A percentile compares a stretch with the other conserved stretches of the same genome.
Evolutionary conservation across 1,140 invertebrate species (phyloP).

Genomic region (Drosophila busckii): DNA sequence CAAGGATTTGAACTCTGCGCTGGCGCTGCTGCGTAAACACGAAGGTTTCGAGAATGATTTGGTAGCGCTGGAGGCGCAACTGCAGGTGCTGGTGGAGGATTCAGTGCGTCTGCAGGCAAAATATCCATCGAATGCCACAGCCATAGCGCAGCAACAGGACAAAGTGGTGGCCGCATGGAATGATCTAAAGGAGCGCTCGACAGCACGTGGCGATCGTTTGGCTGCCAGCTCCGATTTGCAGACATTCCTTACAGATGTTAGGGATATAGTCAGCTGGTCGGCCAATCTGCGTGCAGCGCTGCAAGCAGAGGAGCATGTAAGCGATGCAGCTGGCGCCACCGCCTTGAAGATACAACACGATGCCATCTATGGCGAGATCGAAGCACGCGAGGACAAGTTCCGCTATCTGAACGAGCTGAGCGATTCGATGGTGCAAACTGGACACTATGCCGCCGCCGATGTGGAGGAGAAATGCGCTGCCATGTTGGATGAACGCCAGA

Average conservation of each 20-base stretch:
- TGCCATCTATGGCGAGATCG: conserved; percentile 95
- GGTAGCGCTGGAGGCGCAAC: conserved; percentile 94
- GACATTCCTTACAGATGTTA: conserved; percentile 89
- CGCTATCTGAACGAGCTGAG: conserved; percentile 88
- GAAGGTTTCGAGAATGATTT: conserved; percentile 97
- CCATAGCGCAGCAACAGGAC: conserved; percentile 91
- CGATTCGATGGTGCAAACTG: conserved; percentile 89
- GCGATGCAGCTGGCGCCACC: conserved; percentile 93
- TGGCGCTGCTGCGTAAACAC: conserved; percentile 90
- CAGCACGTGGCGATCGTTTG: conserved; percentile 88
- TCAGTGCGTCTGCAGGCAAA: conserved; percentile 90
- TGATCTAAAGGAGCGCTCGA: conserved; percentile 89
- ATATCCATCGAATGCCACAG: conserved; percentile 96
- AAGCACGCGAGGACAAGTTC: conserved; percentile 94
- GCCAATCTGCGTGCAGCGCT: conserved; percentile 88
- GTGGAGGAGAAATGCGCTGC: conserved; percentile 89
- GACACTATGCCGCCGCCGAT: conserved; percentile 90
- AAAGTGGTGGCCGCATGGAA: conserved; percentile 93
- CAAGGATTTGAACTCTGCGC: conserved; percentile 91
- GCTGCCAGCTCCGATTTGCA: conserved; percentile 94
- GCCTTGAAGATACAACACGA: conserved; percentile 93
- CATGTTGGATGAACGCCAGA: conserved; percentile 88
- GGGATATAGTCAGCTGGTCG: conserved; percentile 94
- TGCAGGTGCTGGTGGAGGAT: conserved; percentile 95
- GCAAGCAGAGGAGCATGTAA: conserved; percentile 89